Evolutionary conservation across 2,797 vertebrate species (phyloP), one percentile per base, ranked within the genome.

Genomic region (Phaenicophaeus curvirostris): DNA sequence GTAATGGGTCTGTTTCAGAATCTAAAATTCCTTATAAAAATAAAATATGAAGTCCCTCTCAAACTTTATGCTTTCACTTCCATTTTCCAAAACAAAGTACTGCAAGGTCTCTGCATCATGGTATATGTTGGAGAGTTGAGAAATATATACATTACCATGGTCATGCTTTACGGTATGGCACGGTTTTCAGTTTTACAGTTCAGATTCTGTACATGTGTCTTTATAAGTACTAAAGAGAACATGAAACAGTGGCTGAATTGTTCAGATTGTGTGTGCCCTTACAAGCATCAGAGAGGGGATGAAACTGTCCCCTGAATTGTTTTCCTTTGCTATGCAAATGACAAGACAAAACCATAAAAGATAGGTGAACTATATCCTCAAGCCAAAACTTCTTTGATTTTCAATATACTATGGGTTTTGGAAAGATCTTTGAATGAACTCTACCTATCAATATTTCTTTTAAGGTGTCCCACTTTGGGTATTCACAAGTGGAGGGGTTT

Each of bases 371-470:
- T 69, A 1, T 50, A 44, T 21, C 14, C 48, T 50, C 13, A 69
- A 85, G 28, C 6, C 30, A 63, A 68, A 27, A 19, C 11, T 48
- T 5, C 14, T 74, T 55, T 30, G 31, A 42, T 63, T 89, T 67
- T 57, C 53, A 54, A 1, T 44, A 44, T 2, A 2, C 27, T 11
- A 0, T 0, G 2, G 13, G 14, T 71, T 94, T 87, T 74, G 31
- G 27, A 54, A 75, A 25, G 25, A 25, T 55, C 35, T 83, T 76
- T 63, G 68, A 87, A 53, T 27, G 21, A 71, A 27, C 44, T 50
- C 24, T 28, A 31, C 7, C 9, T 54, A 6, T 31, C 31, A 35
- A 2, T 68, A n/a, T 81, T 77, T 63, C 37, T 76, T 66, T 54
- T 44, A 74, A 55, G 31, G 10, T 66, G 5, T 68, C 3, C 5